Percentiles rank a stretch among this genome's conserved stretches.
These are phyloP conservation scores for Bostrychus sinensis DNA, from an alignment of 2,113 vertebrate genomes.

Conservation along the genomic window DNA sequence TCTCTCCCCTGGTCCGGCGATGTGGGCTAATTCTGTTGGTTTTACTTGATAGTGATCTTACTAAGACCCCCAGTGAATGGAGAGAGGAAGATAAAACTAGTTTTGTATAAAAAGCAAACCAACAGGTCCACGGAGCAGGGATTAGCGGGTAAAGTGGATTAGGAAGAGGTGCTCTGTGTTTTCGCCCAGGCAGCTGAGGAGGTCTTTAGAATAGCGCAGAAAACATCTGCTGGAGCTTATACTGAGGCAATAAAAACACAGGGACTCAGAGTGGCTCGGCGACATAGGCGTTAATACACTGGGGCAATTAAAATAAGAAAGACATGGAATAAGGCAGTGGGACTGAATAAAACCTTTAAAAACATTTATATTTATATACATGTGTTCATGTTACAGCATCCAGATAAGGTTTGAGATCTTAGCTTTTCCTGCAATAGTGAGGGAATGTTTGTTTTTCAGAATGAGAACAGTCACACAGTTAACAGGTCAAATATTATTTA, in stretches of 20 bases:
- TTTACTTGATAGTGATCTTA: slow-evolving; percentile 75
- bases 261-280: slow-evolving; percentile 56
- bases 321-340: slow-evolving; percentile 31
- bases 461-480: too few relatives aligned
- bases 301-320: slow-evolving; percentile 57
- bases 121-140: slow-evolving; percentile 75
- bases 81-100: slow-evolving; percentile 44
- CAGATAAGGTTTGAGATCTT: slow-evolving; percentile 33
- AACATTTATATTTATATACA: slow-evolving; percentile 16
- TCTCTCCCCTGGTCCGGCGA: slow-evolving; percentile 57
- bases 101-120: slow-evolving; percentile 64
- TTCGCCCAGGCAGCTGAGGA: slow-evolving; percentile 72
- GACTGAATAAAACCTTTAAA: slow-evolving; percentile 41
- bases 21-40: slow-evolving; percentile 63
- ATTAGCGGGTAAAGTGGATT: slow-evolving; percentile 80
- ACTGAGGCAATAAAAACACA: slow-evolving; percentile 68
- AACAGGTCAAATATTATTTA: too few relatives aligned
- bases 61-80: slow-evolving; percentile 72
- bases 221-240: slow-evolving; percentile 80
- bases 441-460: slow-evolving; percentile 3
- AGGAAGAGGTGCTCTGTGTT: slow-evolving; percentile 75
- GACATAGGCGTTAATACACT: slow-evolving; percentile 52
- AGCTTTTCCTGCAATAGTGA: slow-evolving; percentile 42
- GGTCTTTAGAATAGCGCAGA: slow-evolving; percentile 76
- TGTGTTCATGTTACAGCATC: slow-evolving; percentile 33